phyloP scores from a whole-genome alignment of 2,888 invertebrate species.

The Lycocerus yunnanus region DNA sequence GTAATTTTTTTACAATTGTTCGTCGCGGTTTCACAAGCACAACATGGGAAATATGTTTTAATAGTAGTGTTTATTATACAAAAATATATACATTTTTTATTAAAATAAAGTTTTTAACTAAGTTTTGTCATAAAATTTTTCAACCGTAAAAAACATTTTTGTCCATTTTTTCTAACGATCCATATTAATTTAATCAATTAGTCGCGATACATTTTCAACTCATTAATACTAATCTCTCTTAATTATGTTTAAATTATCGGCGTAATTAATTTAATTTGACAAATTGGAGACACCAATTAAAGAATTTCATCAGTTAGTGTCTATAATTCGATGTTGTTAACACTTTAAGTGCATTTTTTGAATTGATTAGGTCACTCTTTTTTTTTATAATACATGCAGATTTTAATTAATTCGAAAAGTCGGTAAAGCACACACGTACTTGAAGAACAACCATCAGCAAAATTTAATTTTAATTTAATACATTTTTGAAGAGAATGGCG shows the following conservation, averaged over 20 bases:
- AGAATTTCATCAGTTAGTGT: neutral
- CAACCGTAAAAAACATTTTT: constrained; percentile 26
- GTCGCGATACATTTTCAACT: constrained; percentile 8
- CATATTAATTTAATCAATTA: constrained; percentile 16
- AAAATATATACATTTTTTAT: constrained; percentile 18
- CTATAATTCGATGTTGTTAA: neutral
- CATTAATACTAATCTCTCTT: constrained; percentile 11
- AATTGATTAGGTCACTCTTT: neutral
- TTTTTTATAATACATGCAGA: too few relatives aligned
- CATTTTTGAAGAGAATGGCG: neutral
- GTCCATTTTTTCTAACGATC: constrained; percentile 12
- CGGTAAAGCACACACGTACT: neutral
- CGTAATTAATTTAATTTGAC: neutral
- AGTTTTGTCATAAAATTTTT: constrained; percentile 22
- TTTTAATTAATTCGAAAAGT: too few relatives aligned
- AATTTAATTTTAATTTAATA: too few relatives aligned
- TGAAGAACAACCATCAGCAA: neutral
- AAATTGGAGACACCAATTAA: neutral
- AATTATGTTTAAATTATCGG: constrained; percentile 1
- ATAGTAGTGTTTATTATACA: constrained; percentile 31
- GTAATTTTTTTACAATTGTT: constrained; percentile 45
- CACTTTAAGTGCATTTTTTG: neutral
- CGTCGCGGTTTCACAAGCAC: constrained; percentile 49
- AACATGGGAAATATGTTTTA: constrained; percentile 35
- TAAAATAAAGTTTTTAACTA: constrained; percentile 22